These are phyloP conservation scores for Tenodera sinensis DNA, from an alignment of 2,888 invertebrate genomes.

Conservation along the genomic window DNA sequence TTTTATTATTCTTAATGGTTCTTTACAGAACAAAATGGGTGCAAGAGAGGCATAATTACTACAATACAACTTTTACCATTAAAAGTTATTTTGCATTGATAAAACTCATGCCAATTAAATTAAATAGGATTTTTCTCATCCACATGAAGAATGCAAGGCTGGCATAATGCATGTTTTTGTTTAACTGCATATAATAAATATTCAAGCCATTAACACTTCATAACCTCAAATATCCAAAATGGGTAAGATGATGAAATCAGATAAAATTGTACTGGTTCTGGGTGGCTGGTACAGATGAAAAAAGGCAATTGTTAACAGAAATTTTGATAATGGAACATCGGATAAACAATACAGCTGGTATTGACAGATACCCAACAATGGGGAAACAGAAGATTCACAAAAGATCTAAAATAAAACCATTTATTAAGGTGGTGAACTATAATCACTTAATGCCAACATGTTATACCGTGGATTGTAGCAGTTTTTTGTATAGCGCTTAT, in stretches of 20 bases:
- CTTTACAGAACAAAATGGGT: too few species aligned
- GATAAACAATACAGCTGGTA: slow-evolving; percentile 98
- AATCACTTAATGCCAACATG: slow-evolving; percentile 92
- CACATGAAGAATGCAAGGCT: too few species aligned
- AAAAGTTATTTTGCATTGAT: too few species aligned
- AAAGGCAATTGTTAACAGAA: slow-evolving; percentile 93
- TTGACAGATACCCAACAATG: slow-evolving; percentile 95
- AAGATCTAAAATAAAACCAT: slow-evolving; percentile 96
- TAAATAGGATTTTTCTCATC: too few species aligned
- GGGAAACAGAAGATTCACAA: slow-evolving; percentile 94
- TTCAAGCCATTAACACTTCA: too few species aligned
- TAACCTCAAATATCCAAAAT: slow-evolving; percentile 55
- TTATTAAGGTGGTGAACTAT: slow-evolving; percentile 91
- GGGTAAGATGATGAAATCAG: slow-evolving; percentile 99
- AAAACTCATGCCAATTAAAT: too few species aligned
- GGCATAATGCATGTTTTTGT: too few species aligned
- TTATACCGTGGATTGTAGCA: slow-evolving; percentile 91
- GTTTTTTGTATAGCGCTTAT: too few species aligned
- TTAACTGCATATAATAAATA: too few species aligned
- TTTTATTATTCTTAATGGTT: too few species aligned
- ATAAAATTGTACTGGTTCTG: slow-evolving; percentile 98
- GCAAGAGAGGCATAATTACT: too few species aligned
- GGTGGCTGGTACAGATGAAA: slow-evolving; percentile 98
- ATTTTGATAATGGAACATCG: slow-evolving; percentile 92
- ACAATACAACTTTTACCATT: too few species aligned